Conservation (phyloP, 2,888 invertebrate genomes). For the Scaptomyza caliginosa region DNA sequence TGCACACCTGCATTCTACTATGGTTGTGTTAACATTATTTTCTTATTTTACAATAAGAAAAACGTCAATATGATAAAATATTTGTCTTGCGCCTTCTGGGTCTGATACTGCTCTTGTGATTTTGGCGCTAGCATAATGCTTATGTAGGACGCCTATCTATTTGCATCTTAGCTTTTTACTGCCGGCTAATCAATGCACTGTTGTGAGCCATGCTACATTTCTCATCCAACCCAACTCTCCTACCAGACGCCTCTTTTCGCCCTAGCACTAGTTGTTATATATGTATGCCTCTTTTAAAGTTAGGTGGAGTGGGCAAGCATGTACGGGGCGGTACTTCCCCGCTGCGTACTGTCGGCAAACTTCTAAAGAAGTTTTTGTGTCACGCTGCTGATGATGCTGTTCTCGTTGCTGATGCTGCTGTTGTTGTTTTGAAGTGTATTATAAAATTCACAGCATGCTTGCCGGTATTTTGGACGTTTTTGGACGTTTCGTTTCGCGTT, state of each 20-base stretch:
- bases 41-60: not conserved
- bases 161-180: slow-evolving; percentile 5
- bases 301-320: not conserved
- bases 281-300: not conserved
- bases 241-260: not conserved
- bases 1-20: too few relatives aligned
- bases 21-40: too few relatives aligned
- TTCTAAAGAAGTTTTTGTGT: slow-evolving; percentile 73
- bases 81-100: slow-evolving; percentile 38
- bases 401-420: slow-evolving; percentile 5
- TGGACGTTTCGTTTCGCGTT: slow-evolving; percentile 53
- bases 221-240: not conserved
- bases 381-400: slow-evolving; percentile 61
- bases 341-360: slow-evolving; percentile 66
- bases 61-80: slow-evolving; percentile 45
- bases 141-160: not conserved
- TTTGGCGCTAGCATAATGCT: not conserved
- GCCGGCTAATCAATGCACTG: slow-evolving; percentile 36
- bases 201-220: slow-evolving; percentile 38
- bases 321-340: slow-evolving; percentile 11
- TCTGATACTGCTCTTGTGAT: slow-evolving; percentile 3
- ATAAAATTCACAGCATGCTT: slow-evolving; percentile 59
- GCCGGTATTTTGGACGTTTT: slow-evolving; percentile 15
- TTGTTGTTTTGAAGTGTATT: slow-evolving; percentile 64
- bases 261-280: slow-evolving; percentile 10